Evolutionary conservation across 2,888 invertebrate genomes (phyloP), one percentile per base, ranked within the genome.

Genomic region (Glaucopsyche alexis): DNA sequence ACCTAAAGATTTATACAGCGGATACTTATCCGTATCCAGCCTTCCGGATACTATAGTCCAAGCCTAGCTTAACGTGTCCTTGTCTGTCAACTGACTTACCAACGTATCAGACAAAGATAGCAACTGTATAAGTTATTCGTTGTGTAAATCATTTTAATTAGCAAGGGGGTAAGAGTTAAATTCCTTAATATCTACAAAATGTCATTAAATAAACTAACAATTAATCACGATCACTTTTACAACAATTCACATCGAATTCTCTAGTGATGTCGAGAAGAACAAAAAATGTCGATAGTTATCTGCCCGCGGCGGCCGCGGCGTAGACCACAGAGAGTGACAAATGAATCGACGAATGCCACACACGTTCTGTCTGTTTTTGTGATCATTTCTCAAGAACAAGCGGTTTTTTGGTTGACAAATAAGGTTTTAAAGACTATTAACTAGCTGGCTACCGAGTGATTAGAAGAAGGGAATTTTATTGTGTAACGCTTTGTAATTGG

Each of bases 321-420:
- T 2, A 29, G 29, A 4, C 11, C 42, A 67, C 67, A 67, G 19
- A 45, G 67, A 45, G 67, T 67, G 67, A 67, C 67, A 67, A 67
- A 67, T 67, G 67, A 67, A 67, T 42, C 67, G 67, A 42, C 16
- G 9, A 7, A 42, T 67, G 67, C 67, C 67, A 67, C 67, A 67
- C 67, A 67, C 67, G 67, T 0, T 67, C 67, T 16, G 60, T 4
- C 16, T 7, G 42, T 45, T 42, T 67, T 42, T 45, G 67, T 67
- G 67, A 16, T 45, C 45, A 67, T 67, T 67, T 67, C 67, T 67
- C 45, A 42, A 45, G 16, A 67, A 42, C 67, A 67, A 67, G 67
- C 19, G 42, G 42, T 42, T 67, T 67, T 45, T 67, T 11, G 16
- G 42, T 66, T 42, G 67, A 42, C 60, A 60, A 60, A 60, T 60